Base-by-base conservation (phyloP, 2,113 vertebrate species). In the Carassius auratus region DNA sequence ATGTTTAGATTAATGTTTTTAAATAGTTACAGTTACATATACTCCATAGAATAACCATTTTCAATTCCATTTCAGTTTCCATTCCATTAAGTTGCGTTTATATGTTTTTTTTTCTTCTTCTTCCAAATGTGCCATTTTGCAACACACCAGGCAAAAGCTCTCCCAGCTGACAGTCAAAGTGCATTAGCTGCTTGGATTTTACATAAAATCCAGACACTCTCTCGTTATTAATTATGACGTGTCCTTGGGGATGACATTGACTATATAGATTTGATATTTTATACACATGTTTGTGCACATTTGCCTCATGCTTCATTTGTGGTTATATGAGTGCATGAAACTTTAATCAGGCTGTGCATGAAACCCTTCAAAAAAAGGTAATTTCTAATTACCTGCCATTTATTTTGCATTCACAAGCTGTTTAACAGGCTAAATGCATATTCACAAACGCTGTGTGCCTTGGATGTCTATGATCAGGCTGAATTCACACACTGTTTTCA, bases 201-300 rank as follows among this genome's bases (percentile, higher is more conserved):
- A 59, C 30, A 81, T 62, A 19, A 83, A 71, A 86, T 59, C 77
- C 69, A 86, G 81, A 85, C 88, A 81, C 81, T 87, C 45, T 88
- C 45, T 86, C 84, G 71, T 90, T 91, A 85, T 88, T 89, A 87
- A 89, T 89, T 84, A 90, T 88, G 79, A 85, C 45, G 80, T 92
- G 93, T 82, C 92, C 92, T 94, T 95, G 83, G 91, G 79, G 87
- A 90, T 93, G 92, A 93, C 93, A 92, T 93, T 94, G 91, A 76
- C 66, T 88, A 86, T 85, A 86, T 91, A 86, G 85, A 85, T 91
- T 82, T 90, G 64, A 61, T 78, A 45, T 80, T 21, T 2, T 61
- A 42, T 42, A 42, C 42, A 42, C 42, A 45, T 33, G 12, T 84
- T 48, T 61, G 19, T 59, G 57, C 57, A 42, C 42, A 83, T 36